Evolutionary conservation across 2,113 vertebrate species (phyloP).

Genomic region (Lophura nycthemera): DNA sequence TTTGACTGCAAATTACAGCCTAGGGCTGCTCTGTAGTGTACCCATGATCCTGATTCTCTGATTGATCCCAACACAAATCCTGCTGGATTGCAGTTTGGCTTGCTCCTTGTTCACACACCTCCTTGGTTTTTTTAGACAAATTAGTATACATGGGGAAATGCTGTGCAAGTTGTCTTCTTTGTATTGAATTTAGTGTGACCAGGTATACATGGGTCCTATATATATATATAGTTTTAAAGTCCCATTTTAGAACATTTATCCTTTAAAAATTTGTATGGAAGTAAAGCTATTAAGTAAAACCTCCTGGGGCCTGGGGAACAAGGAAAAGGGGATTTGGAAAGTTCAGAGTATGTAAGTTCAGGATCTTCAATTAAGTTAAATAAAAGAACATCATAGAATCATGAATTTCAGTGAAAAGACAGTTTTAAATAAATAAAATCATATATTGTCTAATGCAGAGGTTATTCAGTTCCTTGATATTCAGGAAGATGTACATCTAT

Average conservation of each 20-base stretch:
- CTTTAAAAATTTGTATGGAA: background rate
- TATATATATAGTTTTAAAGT: too few species aligned
- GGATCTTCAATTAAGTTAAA: background rate
- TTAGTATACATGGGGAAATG: rapidly evolving
- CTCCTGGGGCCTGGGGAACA: rapidly evolving
- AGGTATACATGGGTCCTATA: background rate
- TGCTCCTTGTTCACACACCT: background rate
- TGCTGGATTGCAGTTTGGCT: background rate
- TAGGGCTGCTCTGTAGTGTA: background rate
- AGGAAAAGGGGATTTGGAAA: background rate
- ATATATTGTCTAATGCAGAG: background rate
- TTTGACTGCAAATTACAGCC: background rate
- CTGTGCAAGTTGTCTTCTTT: background rate
- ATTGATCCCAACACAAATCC: background rate
- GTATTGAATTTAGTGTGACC: background rate
- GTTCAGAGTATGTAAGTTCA: background rate
- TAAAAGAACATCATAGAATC: background rate
- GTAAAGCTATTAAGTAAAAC: background rate
- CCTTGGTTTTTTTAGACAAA: background rate
- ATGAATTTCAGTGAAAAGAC: background rate
- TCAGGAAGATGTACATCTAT: background rate
- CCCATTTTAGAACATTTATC: background rate
- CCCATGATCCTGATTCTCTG: background rate
- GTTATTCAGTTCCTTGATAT: background rate
- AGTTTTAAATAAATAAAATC: background rate